Evolutionary conservation across 2,797 vertebrate species (phyloP), one percentile per base, ranked within the genome.

Genomic region (Champsocephalus gunnari): DNA sequence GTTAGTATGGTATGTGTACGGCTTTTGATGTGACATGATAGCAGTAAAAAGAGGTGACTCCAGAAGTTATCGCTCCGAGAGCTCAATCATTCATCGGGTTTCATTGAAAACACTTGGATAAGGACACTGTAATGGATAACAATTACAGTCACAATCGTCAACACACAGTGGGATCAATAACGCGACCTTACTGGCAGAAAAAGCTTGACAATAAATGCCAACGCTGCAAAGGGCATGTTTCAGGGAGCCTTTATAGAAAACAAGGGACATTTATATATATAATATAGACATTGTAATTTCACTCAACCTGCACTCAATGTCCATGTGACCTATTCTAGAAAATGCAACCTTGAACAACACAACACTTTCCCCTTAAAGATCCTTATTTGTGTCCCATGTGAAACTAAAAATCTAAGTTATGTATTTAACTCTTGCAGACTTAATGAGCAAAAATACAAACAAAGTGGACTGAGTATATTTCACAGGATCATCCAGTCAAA

Each of bases 41-140:
- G 65, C 58, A 5, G 59, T 13, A 19, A 28, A 28, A 28, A 6
- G 44, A 70, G 60, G 72, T 63, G 63, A 51, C 28, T 8, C 38
- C 10, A 28, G 48, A 72, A 80, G 47, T 43, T 55, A 43, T 80
- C 4, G 6, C 65, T 61, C 49, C 6, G 48, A 14, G 28, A 16
- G 48, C 21, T 19, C 45, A 48, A 68, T 69, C 65, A 68, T 71
- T 66, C 55, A 55, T 9, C 0, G 19, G 24, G 74, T 7, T 85
- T 87, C 66, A 67, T 13, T 55, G 62, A 43, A 61, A 57, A 56
- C 43, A 16, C 49, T 13, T 2, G 1, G 73, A 64, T 73, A 72
- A 77, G 45, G 24, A 76, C 5, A 49, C 16, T 12, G n/a, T 63
- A 5, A 11, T 4, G 1, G 61, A 50, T 68, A 57, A 65, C 53